Base-by-base conservation (phyloP, 1,140 invertebrate genomes). In the Eupristina koningsbergeri region DNA sequence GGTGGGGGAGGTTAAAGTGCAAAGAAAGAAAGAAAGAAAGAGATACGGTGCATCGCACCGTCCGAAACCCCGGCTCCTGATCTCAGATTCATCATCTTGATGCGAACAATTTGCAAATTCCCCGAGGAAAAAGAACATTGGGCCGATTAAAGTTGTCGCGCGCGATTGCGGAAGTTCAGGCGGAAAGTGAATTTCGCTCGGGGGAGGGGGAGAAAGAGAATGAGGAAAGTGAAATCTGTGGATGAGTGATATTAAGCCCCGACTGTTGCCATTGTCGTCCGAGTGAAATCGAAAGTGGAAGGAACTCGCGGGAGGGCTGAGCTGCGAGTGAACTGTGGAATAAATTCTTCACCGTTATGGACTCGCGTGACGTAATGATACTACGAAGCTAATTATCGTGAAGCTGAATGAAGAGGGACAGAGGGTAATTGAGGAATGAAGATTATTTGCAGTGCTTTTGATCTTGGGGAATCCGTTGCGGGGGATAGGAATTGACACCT, bases 1-100 rank as follows among this genome's bases (percentile, higher is more conserved):
- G 87, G 87, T 29, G 81, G 87, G 80, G 81, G 83, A 64, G 84
- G 64, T 58, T 61, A 61, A 41, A 82, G 36, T 67, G 67, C 39
- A 45, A 11, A 45, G 41, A 39, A 29, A 82, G 53, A 64, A 69
- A 34, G 71, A 76, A 45, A 11, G 64, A 58, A 47, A 69, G 8
- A 69, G 34, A 80, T 63, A 58, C 77, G 81, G 81, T 77, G 81
- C 81, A 83, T 77, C 81, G 74, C 74, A 69, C 63, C 71, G 19
- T 81, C 31, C n/a, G 61, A 76, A 76, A 76, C 19, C 34, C 1
- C 39, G 31, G 39, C 58, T 39, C 53, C 41, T n/a, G n/a, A n/a
- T n/a, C n/a, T n/a, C n/a, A n/a, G n/a, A n/a, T n/a, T n/a, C n/a
- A n/a, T n/a, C n/a, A n/a, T n/a, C n/a, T n/a, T n/a, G n/a, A n/a